phyloP scores from a whole-genome alignment of 2,797 vertebrate species.

The Aselliscus stoliczkanus region DNA sequence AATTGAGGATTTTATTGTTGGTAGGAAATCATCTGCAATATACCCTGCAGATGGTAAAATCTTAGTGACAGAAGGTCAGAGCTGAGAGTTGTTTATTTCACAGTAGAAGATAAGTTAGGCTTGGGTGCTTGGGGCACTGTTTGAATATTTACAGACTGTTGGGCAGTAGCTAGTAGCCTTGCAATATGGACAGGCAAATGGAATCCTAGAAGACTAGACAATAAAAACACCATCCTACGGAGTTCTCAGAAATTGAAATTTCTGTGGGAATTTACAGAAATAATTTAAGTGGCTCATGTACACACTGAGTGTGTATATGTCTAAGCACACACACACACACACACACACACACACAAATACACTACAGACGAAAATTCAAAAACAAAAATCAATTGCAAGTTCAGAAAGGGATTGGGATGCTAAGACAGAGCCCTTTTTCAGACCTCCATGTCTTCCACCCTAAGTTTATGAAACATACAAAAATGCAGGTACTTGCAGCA shows the following conservation, averaged over 20 bases:
- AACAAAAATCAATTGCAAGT: not conserved
- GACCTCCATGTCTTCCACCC: not conserved
- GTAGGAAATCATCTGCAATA: not conserved
- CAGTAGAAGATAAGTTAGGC: not conserved
- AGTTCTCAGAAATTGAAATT: not conserved
- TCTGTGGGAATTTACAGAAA: not conserved
- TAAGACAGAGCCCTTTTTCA: not conserved
- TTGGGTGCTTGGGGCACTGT: not conserved
- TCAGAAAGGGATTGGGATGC: not conserved
- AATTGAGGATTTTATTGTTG: not conserved
- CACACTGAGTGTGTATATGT: not conserved
- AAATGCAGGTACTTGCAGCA: not conserved
- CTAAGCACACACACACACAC: rapidly evolving
- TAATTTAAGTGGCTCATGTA: not conserved
- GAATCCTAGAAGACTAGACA: not conserved
- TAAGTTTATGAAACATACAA: not conserved
- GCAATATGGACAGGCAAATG: not conserved
- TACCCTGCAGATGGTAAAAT: not conserved
- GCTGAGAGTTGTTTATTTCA: not conserved
- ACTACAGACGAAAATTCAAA: not conserved
- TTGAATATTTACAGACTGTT: not conserved
- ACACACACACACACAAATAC: too few relatives aligned
- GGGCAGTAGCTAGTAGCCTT: not conserved
- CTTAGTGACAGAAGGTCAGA: not conserved
- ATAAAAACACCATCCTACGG: not conserved